Base-by-base conservation (phyloP, 2,888 invertebrate species). In the Nycteola revayana region DNA sequence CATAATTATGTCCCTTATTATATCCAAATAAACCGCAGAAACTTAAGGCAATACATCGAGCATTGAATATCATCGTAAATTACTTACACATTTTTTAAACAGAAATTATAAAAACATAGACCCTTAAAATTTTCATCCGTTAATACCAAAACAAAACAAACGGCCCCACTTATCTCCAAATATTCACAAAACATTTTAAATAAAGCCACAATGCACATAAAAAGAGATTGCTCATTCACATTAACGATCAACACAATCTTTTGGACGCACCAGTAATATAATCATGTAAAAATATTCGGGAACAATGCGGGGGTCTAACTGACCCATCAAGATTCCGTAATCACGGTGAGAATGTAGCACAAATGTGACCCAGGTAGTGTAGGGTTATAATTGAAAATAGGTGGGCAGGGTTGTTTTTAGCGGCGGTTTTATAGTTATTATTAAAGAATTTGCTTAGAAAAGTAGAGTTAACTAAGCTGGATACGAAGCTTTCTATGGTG, bases 281-380 rank as follows among this genome's bases (percentile, higher is more conserved):
- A 35, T 33, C 51, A 51, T 56, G 56, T 53, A 64, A 67, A 69
- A 67, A 69, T 65, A 51, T 67, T 52, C 58, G 39, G 35, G 35
- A 54, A 54, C 53, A 60, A 63, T 57, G 49, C 24, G 34, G 42
- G 49, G 60, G 56, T 49, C 48, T 41, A 43, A 60, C 38, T 31
- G 51, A 56, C 57, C 55, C 57, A 47, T 44, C 42, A 47, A 49
- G 54, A 59, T 60, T 60, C 51, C 48, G 61, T 66, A 69, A 67
- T 68, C 69, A 66, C 46, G 49, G 52, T 41, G 40, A 60, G 69
- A 61, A 68, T 67, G 53, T 54, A 31, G 49, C 47, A 51, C 51
- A 34, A 52, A 56, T 51, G 57, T 49, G 43, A 37, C 55, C 23
- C 42, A 32, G 47, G 46, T 59, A 57, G 62, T 54, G 49, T 48